These are phyloP conservation scores for Drosophila meridionalis DNA, from an alignment of 2,888 invertebrate species.

Conservation along the genomic window DNA sequence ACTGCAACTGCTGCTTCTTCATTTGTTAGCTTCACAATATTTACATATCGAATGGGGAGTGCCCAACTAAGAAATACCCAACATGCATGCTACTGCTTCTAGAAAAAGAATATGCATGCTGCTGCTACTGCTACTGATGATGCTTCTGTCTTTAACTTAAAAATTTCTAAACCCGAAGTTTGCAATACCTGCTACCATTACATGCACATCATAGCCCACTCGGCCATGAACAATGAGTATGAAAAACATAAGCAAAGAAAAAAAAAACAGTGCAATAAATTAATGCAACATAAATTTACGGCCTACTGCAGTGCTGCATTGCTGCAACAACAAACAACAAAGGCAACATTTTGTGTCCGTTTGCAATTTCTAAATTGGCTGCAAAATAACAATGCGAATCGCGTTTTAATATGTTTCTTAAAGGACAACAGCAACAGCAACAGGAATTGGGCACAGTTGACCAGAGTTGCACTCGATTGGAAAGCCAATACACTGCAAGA, in stretches of 20 bases:
- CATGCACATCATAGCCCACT: not conserved
- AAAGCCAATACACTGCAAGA: not conserved
- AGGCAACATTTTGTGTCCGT: conserved; percentile 18
- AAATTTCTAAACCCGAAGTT: not conserved
- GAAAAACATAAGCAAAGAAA: not conserved
- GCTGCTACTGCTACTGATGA: not conserved
- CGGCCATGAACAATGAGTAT: not conserved
- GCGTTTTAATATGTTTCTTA: conserved; percentile 22
- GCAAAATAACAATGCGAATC: conserved; percentile 29
- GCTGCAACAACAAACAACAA: conserved; percentile 30
- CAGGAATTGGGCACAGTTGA: not conserved
- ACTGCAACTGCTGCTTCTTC: not conserved
- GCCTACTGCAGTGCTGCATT: conserved; percentile 73
- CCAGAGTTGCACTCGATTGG: not conserved
- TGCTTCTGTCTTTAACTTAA: not conserved
- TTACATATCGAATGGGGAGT: not conserved
- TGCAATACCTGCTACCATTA: not conserved
- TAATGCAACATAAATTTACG: conserved; percentile 77
- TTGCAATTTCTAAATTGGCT: conserved; percentile 27
- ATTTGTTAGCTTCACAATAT: not conserved
- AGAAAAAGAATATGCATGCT: not conserved
- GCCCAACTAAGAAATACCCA: not conserved
- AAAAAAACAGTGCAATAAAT: conserved; percentile 68
- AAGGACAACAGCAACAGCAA: conserved; percentile 3
- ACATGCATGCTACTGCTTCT: not conserved